Evolutionary conservation across 1,140 invertebrate genomes (phyloP).

Genomic region (fruit fly (Drosophila melanogaster)): DNA sequence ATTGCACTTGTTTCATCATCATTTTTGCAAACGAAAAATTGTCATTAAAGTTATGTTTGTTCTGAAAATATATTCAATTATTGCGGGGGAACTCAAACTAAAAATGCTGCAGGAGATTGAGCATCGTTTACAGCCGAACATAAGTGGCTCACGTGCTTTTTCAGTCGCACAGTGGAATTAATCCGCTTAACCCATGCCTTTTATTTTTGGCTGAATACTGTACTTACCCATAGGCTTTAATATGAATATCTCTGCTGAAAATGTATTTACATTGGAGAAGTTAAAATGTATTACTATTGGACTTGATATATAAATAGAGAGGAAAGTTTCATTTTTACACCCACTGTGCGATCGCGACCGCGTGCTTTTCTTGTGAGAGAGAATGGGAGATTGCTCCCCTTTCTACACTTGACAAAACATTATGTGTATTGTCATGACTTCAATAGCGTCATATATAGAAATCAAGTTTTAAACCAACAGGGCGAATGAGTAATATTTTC

Average conservation of each 20-base stretch:
- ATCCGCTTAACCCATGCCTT: no score
- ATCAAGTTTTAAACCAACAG: neutral
- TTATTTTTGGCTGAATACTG: no score
- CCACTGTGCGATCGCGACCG: conserved; percentile 12
- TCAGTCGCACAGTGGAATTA: neutral
- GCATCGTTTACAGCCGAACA: neutral
- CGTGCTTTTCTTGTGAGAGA: conserved; percentile 2
- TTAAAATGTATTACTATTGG: neutral
- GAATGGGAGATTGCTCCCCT: neutral
- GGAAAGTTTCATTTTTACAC: neutral
- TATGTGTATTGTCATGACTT: neutral
- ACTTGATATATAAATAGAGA: no score
- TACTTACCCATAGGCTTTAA: no score
- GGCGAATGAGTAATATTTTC: neutral
- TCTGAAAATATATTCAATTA: neutral
- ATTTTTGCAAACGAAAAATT: neutral
- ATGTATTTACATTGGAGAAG: neutral
- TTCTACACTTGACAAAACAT: neutral
- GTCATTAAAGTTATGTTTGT: neutral
- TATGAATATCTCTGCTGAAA: neutral
- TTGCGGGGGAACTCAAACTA: neutral
- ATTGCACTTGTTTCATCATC: conserved; percentile 10
- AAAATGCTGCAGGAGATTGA: conserved; percentile 1
- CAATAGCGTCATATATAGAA: no score
- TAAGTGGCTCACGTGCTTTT: conserved; percentile 14